phyloP scores from a whole-genome alignment of 2,888 invertebrate genomes.

The Oscheius sp. region DNA sequence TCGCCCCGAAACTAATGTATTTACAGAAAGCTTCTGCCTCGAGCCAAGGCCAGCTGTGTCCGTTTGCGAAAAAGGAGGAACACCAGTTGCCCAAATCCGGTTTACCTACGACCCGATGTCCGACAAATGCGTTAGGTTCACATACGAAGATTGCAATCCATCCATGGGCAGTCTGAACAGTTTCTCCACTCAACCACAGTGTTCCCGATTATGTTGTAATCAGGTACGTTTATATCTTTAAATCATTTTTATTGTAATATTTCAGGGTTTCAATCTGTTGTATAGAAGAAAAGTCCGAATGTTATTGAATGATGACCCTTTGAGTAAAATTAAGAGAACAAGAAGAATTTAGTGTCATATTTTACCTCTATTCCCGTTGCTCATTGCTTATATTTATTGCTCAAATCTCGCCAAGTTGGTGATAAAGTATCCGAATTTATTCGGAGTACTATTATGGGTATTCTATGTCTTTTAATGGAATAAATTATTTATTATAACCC shows the following conservation, averaged over 20 bases:
- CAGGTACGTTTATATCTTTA: slow-evolving; percentile 40
- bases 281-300: slow-evolving; percentile 49
- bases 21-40: slow-evolving; percentile 51
- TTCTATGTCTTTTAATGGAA: background rate
- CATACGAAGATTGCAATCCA: slow-evolving; percentile 44
- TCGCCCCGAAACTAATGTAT: slow-evolving; percentile 14
- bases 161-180: slow-evolving; percentile 40
- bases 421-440: slow-evolving; percentile 20
- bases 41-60: slow-evolving; percentile 51
- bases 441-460: slow-evolving; percentile 32
- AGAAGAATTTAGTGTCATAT: slow-evolving; percentile 28
- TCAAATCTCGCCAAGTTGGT: slow-evolving; percentile 5
- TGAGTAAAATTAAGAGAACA: slow-evolving; percentile 7
- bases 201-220: slow-evolving; percentile 53
- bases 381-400: slow-evolving; percentile 7
- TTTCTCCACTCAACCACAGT: slow-evolving; percentile 51
- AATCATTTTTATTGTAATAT: background rate
- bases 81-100: slow-evolving; percentile 48
- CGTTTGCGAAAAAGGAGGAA: slow-evolving; percentile 46
- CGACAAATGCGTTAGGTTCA: slow-evolving; percentile 52
- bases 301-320: slow-evolving; percentile 46
- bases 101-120: slow-evolving; percentile 57
- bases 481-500: slow-evolving; percentile 28
- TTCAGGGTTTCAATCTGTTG: slow-evolving; percentile 52
- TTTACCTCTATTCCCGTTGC: slow-evolving; percentile 22